These are phyloP conservation scores for Planococcus citri DNA, from an alignment of 1,140 invertebrate genomes.

Conservation along the genomic window DNA sequence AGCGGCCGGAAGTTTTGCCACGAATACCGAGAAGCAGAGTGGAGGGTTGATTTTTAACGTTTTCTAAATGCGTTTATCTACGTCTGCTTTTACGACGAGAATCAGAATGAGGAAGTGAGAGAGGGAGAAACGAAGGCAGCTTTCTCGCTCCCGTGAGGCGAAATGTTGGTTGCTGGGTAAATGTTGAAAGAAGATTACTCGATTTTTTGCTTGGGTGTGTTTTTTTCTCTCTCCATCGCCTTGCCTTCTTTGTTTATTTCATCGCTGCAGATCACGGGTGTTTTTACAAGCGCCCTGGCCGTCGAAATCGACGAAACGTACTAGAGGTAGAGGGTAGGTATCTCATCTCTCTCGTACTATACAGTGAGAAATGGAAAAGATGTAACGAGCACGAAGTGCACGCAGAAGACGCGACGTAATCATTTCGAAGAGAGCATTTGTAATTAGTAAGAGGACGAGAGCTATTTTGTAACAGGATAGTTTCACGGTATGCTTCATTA, in stretches of 20 bases:
- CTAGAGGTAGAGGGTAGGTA: too few relatives aligned
- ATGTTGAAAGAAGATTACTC: background rate
- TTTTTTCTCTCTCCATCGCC: too few relatives aligned
- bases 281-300: too few relatives aligned
- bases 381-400: background rate
- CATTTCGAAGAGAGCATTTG: background rate
- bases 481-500: background rate
- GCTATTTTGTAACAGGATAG: background rate
- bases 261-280: too few relatives aligned
- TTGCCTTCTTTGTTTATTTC: too few relatives aligned
- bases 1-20: background rate
- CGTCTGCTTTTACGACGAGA: background rate
- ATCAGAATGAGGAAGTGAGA: too few relatives aligned
- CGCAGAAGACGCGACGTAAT: background rate
- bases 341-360: too few relatives aligned
- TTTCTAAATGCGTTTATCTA: conserved; percentile 2
- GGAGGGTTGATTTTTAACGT: background rate
- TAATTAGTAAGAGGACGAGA: background rate
- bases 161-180: background rate
- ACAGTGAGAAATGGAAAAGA: too few relatives aligned
- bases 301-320: too few relatives aligned
- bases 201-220: background rate
- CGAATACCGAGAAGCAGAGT: too few relatives aligned
- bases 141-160: too few relatives aligned
- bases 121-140: too few relatives aligned